Evolutionary conservation across 2,888 invertebrate genomes (phyloP).

Genomic region (Scaptomyza flava): DNA sequence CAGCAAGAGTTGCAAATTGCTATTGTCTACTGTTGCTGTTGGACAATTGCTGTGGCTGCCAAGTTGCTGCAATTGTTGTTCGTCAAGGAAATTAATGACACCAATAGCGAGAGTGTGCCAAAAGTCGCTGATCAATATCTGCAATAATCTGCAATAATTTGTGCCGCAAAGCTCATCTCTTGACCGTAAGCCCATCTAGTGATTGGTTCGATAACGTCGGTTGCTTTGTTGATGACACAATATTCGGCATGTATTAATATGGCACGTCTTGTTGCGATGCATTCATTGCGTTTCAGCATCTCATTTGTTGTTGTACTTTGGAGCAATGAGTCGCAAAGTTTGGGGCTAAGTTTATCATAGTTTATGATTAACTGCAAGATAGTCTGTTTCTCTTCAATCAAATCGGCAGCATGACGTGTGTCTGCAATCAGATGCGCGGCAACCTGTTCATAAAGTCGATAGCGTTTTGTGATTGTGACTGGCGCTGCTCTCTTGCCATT

Average conservation of each 20-base stretch:
- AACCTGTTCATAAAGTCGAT: conserved; percentile 48
- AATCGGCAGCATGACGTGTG: conserved; percentile 42
- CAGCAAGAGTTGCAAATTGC: conserved; percentile 51
- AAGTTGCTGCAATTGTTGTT: conserved; percentile 40
- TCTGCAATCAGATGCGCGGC: conserved; percentile 72
- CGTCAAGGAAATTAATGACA: conserved; percentile 81
- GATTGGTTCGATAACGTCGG: conserved; percentile 60
- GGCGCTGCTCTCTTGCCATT: conserved; percentile 59
- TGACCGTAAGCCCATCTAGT: conserved; percentile 74
- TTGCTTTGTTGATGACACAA: conserved; percentile 75
- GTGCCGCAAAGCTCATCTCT: conserved; percentile 63
- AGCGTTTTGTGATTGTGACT: conserved; percentile 39
- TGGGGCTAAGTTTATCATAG: conserved; percentile 61
- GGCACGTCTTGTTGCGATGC: conserved; percentile 73
- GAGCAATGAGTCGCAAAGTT: conserved; percentile 61
- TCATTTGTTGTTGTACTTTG: conserved; percentile 71
- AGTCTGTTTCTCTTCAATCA: conserved; percentile 78
- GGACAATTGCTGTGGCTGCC: no score
- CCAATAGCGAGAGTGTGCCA: conserved; percentile 79
- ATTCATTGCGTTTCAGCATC: conserved; percentile 77
- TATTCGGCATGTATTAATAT: conserved; percentile 69
- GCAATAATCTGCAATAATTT: conserved; percentile 73
- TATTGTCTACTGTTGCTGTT: background rate
- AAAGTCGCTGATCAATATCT: conserved; percentile 64
- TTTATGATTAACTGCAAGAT: conserved; percentile 71